These are phyloP conservation scores for Boulengeromyrus knoepffleri DNA, from an alignment of 2,113 vertebrate genomes.

Conservation along the genomic window DNA sequence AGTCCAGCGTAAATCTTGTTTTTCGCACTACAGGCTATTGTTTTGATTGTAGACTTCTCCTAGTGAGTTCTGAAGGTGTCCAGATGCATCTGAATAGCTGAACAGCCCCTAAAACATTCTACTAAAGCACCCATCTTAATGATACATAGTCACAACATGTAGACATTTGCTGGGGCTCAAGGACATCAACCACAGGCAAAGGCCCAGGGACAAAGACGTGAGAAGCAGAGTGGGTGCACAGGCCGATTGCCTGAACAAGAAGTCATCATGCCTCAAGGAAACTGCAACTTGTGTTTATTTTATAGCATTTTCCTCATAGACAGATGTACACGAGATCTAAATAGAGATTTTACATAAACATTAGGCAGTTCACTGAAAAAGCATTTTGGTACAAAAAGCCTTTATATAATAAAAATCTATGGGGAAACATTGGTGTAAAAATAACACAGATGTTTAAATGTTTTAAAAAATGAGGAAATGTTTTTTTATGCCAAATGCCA, in stretches of 20 bases:
- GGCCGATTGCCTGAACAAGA: neutral
- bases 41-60: neutral
- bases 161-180: conserved; percentile 5
- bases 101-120: neutral
- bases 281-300: neutral
- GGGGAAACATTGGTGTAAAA: neutral
- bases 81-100: neutral
- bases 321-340: neutral
- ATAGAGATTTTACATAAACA: neutral
- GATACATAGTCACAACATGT: neutral
- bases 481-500: neutral
- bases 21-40: neutral
- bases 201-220: neutral
- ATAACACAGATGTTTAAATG: neutral
- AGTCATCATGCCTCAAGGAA: neutral
- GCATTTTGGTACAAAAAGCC: neutral
- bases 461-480: neutral
- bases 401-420: neutral
- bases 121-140: neutral
- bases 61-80: neutral
- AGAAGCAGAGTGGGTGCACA: neutral
- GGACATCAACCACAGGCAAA: neutral
- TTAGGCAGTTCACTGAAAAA: neutral
- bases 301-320: neutral
- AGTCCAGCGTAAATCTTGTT: neutral